phyloP scores from a whole-genome alignment of 2,113 vertebrate genomes.

The Ellobius talpinus region DNA sequence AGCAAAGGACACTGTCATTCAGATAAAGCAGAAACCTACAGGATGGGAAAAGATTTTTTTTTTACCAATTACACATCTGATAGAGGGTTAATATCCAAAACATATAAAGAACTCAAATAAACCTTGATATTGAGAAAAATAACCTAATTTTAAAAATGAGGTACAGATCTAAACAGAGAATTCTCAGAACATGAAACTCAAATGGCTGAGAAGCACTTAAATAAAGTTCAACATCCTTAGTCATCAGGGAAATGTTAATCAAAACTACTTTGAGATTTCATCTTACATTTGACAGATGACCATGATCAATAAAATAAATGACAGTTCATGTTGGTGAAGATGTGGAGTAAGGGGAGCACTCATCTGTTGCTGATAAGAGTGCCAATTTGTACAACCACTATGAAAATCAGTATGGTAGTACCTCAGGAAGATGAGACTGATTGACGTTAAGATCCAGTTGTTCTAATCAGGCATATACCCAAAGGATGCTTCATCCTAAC shows the following conservation, averaged over 20 bases:
- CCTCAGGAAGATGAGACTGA: not conserved
- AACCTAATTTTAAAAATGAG: not conserved
- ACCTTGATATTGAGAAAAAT: not conserved
- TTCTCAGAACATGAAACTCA: not conserved
- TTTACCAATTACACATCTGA: not conserved
- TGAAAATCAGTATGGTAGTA: not conserved
- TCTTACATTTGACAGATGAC: not conserved
- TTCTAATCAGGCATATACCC: not conserved
- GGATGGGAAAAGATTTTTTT: not conserved
- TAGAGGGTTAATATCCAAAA: not conserved
- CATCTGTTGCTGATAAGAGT: not conserved
- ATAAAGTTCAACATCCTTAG: not conserved
- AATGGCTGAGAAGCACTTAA: not conserved
- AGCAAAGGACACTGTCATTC: not conserved
- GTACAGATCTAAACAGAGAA: not conserved
- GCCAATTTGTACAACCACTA: not conserved
- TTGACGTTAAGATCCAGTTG: not conserved
- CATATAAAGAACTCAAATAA: not conserved
- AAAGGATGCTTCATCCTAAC: not conserved
- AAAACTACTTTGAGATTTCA: not conserved
- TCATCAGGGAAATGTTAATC: not conserved
- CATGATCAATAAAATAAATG: not conserved
- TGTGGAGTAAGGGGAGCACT: not conserved
- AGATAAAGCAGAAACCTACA: not conserved
- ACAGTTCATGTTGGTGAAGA: not conserved